Base-by-base conservation (phyloP, 2,888 invertebrate genomes). In the Eristalinus sepulchralis region DNA sequence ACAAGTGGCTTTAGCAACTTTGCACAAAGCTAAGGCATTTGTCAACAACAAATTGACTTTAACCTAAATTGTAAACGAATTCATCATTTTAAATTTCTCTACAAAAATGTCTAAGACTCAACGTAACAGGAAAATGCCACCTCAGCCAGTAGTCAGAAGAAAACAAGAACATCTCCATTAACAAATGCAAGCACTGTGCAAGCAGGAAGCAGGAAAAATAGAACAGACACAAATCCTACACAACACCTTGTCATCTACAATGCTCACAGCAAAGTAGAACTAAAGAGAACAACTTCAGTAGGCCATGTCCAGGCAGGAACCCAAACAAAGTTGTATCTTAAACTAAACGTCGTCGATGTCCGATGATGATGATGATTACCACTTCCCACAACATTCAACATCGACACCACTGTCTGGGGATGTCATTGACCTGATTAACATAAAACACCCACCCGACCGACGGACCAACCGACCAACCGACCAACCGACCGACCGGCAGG, bases 351-450 rank as follows among this genome's bases (percentile, higher is more conserved):
- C 72, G 53, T 81, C 72, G 53, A 85, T 66, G 77, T 34, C 81
- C 72, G 72, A 57, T 24, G 57, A 57, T 24, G 55, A 66, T 63
- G 72, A 81, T 59, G 78, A 85, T 81, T 62, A 77, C 68, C 53
- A 13, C 60, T 68, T 36, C 76, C 60, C 22, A 60, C 36, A 27
- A 66, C 47, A 27, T 27, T 27, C 27, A 33, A 72, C 55, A 27
- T 57, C 24, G 36, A 73, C 71, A 62, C 55, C 71, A 62, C 55
- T 22, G 59, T 64, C 77, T 66, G 66, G 60, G 39, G 72, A 89
- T 89, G 91, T 90, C 90, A 90, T 89, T 91, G 91, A 91, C 90
- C 90, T 90, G 90, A 90, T 90, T 90, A 91, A 88, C 91, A 91
- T 91, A 90, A 89, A 85, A 88, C 88, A 88, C 89, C 90, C 91